Evolutionary conservation across 2,888 invertebrate species (phyloP).

Genomic region (Chaetoderma sp.): DNA sequence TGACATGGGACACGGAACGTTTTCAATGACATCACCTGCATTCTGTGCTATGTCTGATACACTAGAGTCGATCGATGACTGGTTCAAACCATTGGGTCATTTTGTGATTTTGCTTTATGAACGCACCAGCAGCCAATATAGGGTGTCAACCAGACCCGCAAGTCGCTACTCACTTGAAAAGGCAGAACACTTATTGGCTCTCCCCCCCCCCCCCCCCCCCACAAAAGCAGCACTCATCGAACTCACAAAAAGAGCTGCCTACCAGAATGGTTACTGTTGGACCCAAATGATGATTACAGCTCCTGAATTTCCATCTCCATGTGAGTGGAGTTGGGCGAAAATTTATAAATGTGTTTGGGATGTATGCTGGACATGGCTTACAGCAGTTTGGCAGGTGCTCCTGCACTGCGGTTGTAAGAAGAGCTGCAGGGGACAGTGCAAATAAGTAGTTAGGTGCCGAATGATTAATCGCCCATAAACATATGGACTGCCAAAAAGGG

Average conservation of each 20-base stretch:
- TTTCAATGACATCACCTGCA: too few relatives aligned
- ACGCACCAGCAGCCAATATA: too few relatives aligned
- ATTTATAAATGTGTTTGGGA: too few relatives aligned
- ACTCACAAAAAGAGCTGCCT: neutral
- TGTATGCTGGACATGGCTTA: neutral
- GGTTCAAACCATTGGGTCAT: too few relatives aligned
- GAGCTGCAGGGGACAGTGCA: neutral
- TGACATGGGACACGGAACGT: constrained; percentile 9
- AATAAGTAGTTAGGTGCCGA: too few relatives aligned
- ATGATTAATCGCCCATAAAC: too few relatives aligned
- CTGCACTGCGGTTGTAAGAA: neutral
- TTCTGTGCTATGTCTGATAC: neutral
- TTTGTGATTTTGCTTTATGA: too few relatives aligned
- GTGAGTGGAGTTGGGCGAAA: neutral
- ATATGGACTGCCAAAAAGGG: too few relatives aligned
- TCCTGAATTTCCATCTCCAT: neutral
- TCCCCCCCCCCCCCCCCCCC: too few relatives aligned
- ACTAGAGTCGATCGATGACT: too few relatives aligned
- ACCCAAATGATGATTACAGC: neutral
- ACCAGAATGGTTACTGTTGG: neutral
- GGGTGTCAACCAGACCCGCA: too few relatives aligned
- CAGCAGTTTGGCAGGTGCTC: neutral
- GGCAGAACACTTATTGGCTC: neutral
- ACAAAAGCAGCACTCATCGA: neutral
- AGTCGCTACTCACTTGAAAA: neutral